Evolutionary conservation across 2,888 invertebrate species (phyloP), one percentile per base, ranked within the genome.

Genomic region (Hemistola chrysoprasaria): DNA sequence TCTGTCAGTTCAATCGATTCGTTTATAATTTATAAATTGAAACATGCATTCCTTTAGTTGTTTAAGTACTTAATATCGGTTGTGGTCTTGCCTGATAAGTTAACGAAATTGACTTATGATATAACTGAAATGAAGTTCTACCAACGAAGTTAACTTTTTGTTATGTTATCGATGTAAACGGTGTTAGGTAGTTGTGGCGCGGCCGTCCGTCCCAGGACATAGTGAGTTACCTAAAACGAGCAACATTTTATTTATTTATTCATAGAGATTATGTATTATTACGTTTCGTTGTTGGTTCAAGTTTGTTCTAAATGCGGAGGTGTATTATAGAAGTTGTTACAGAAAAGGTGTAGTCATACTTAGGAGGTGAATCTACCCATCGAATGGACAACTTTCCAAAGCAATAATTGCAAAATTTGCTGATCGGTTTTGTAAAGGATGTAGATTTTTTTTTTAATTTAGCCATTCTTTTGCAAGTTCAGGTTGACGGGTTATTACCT

Each of bases 71-170:
- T 89, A 88, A 84, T 88, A 87, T 89, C 83, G 89, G 90, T 90
- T 90, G 88, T 90, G 90, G 89, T 90, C 90, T 90, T 90, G 90
- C 90, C 89, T 89, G 86, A 86, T 89, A 90, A 86, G 87, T 87
- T 86, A 78, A 85, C 79, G 69, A 81, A 83, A 83, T 78, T 76
- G 72, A 79, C 76, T 79, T 78, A 74, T n/a, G n/a, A n/a, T n/a
- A n/a, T n/a, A 83, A 80, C 76, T 82, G 83, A 84, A 86, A 79
- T 85, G 80, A 79, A 71, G 82, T 86, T 85, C 4, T 86, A 88
- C 87, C 88, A 88, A 88, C 87, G 87, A 88, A 87, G 78, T 80
- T 62, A 61, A 57, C 50, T 44, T 53, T 34, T 71, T 81, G 72
- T 83, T 84, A 72, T 85, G 76, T 81, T 81, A 68, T 64, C 56